These are phyloP conservation scores for Spinibarbus caldwelli DNA, from an alignment of 2,797 vertebrate genomes.

Conservation along the genomic window DNA sequence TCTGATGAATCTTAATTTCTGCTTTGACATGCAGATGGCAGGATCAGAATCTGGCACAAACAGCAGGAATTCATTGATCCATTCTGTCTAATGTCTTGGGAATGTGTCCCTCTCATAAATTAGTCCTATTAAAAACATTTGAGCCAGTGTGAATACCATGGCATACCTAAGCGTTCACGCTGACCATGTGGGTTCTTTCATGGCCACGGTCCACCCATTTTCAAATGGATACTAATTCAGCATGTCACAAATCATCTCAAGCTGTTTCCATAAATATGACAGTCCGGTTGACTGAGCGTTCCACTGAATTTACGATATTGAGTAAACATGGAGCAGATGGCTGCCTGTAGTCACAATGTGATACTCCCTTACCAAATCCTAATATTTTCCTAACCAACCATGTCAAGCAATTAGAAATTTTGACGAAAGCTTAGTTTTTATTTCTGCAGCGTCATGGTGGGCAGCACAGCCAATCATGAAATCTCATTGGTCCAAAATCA, in stretches of 20 bases:
- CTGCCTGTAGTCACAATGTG: not conserved
- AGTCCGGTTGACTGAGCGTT: not conserved
- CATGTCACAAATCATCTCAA: constrained; percentile 32
- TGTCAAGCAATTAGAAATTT: not conserved
- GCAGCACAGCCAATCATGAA: not conserved
- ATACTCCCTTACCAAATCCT: not conserved
- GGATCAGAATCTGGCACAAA: constrained; percentile 17
- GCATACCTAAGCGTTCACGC: not conserved
- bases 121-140: constrained; percentile 8
- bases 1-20: constrained; percentile 24
- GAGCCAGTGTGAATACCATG: not conserved
- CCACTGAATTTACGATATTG: not conserved
- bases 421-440: not conserved
- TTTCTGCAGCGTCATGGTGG: not conserved
- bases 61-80: constrained; percentile 21
- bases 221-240: constrained; percentile 9
- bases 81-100: not conserved
- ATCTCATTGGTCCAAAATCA: not conserved
- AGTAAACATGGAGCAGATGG: constrained; percentile 2
- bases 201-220: not conserved
- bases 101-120: constrained; percentile 26
- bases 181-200: constrained; percentile 3
- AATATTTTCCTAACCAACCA: not conserved
- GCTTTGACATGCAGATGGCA: constrained; percentile 31
- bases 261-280: constrained; percentile 16